Evolutionary conservation across 2,888 invertebrate species (phyloP), one percentile per base, ranked within the genome.

Genomic region (Zeuzera pyrina): DNA sequence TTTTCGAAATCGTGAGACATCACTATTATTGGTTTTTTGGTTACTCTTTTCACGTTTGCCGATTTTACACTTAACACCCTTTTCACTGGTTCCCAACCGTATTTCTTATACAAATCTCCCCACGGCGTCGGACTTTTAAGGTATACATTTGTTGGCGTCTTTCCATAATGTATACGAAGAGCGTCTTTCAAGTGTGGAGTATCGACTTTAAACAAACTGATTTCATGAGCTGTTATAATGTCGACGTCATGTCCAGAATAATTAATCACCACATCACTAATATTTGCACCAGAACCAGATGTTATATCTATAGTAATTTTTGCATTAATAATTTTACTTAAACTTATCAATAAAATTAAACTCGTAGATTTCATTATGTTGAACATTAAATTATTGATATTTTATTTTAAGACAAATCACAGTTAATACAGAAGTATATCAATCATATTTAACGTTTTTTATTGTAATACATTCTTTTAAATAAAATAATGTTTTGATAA

Each of bases 51-150:
- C 1, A 72, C 37, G 42, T 40, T 55, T 2, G 56, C 65, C 0
- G 62, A 65, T 50, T 64, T 60, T 21, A 67, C 40, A 2, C 52
- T 39, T 10, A 72, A 12, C 0, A 68, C 47, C 38, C 53, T 57
- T 0, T 53, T 49, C 0, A 77, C 57, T 44, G 63, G 57, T 34
- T 74, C 66, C 74, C 74, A 78, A 12, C 57, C 47, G 31, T 68
- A 66, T 24, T 34, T 57, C 29, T 61, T 55, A 36, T 71, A 78
- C 2, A 78, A 47, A 45, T 78, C 76, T 0, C 65, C 68, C 77
- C 78, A 77, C 0, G 74, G 77, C 0, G 78, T 78, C 0, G 77
- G 78, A 30, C 70, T 69, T 47, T 53, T 59, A 4, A 72, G 35
- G 30, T 55, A 78, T 1, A 62, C 52, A 3, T 51, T 47, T 2